phyloP scores from a whole-genome alignment of 1,140 invertebrate species.

The Drosophila setifemur region DNA sequence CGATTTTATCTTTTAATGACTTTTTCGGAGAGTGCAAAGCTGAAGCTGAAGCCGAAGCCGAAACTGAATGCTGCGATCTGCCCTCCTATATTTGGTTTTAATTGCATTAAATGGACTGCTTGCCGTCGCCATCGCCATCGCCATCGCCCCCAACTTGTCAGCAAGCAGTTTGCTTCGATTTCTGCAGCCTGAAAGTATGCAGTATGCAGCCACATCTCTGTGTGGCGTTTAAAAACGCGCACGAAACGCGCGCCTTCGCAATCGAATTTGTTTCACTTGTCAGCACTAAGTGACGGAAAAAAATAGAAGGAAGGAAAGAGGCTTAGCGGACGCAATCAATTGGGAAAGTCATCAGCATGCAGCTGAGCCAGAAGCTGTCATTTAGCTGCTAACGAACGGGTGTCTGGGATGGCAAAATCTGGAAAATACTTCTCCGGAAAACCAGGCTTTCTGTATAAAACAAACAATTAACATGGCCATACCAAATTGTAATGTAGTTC shows the following conservation, averaged over 20 bases:
- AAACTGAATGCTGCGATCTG: slow-evolving; percentile 20
- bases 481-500: too few species aligned
- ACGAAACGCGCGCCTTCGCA: slow-evolving; percentile 15
- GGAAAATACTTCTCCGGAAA: not conserved
- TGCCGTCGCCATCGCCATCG: not conserved
- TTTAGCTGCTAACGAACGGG: not conserved
- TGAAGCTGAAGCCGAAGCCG: too few species aligned
- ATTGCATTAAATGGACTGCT: slow-evolving; percentile 39
- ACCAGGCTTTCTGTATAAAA: too few species aligned
- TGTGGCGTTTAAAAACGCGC: slow-evolving; percentile 22
- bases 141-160: too few species aligned
- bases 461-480: too few species aligned
- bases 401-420: not conserved
- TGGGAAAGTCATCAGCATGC: not conserved
- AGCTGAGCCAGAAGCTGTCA: slow-evolving; percentile 1
- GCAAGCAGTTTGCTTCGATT: not conserved
- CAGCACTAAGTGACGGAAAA: slow-evolving; percentile 5
- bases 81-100: slow-evolving; percentile 46
- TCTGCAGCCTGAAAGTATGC: slow-evolving; percentile 24
- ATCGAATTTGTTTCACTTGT: slow-evolving; percentile 26
- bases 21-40: slow-evolving; percentile 63
- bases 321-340: slow-evolving; percentile 6
- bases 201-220: not conserved
- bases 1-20: slow-evolving; percentile 81
- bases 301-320: not conserved